Conservation (phyloP, 1,140 invertebrate genomes). For the Drosophila obscura region DNA sequence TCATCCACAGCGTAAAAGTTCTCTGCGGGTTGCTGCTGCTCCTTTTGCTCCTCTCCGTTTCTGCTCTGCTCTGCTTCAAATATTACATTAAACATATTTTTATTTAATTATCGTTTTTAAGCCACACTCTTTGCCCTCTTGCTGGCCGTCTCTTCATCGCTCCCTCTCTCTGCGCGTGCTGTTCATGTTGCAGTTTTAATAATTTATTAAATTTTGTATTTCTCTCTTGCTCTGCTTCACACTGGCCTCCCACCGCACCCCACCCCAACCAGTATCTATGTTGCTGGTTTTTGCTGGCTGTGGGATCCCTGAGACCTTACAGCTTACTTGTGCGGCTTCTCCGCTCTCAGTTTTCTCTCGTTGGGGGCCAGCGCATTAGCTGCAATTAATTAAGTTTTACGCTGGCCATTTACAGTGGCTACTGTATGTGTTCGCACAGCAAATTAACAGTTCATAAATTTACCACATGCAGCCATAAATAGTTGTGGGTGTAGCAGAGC, state of each 20-base stretch:
- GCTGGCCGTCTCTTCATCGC: neutral
- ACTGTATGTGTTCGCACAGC: constrained; percentile 46
- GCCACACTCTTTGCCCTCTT: constrained; percentile 2
- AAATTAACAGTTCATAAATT: constrained; percentile 77
- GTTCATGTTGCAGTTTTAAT: constrained; percentile 61
- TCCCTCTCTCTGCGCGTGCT: constrained; percentile 6
- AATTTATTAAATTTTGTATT: constrained; percentile 65
- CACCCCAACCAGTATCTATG: constrained; percentile 32
- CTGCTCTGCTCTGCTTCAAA: constrained; percentile 38
- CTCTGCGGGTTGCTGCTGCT: neutral
- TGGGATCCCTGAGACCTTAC: neutral
- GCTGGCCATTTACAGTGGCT: constrained; percentile 64
- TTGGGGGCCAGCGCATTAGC: constrained; percentile 65
- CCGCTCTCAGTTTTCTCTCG: constrained; percentile 15
- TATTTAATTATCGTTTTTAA: constrained; percentile 70
- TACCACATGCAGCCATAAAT: constrained; percentile 62
- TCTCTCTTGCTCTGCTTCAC: constrained; percentile 3
- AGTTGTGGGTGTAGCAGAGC: constrained; percentile 10
- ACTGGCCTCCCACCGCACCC: too few relatives aligned
- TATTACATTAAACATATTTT: constrained; percentile 78
- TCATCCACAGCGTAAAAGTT: neutral
- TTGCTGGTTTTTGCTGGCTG: neutral
- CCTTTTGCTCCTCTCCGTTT: constrained; percentile 23
- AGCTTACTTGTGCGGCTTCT: constrained; percentile 54
- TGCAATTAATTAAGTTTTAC: constrained; percentile 77